Evolutionary conservation across 2,113 vertebrate species (phyloP), one percentile per base, ranked within the genome.

Genomic region (Myrmecophaga tridactyla): DNA sequence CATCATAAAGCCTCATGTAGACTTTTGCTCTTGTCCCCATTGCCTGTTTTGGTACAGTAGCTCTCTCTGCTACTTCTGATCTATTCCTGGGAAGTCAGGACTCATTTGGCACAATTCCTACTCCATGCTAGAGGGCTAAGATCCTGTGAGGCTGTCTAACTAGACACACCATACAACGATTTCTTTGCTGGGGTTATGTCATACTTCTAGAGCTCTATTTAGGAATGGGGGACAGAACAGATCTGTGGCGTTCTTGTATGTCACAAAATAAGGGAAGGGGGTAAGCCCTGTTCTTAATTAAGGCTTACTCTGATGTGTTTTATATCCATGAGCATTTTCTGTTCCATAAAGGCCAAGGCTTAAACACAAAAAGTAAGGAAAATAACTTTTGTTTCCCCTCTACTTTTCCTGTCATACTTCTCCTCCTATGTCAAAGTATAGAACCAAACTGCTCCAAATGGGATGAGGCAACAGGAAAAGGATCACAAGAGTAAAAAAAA

Each of bases 321-420:
- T 92, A 56, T n/a, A 20, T 85, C 10, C 15, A 25, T 14, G 25
- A 87, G 27, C 6, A 11, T 77, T 23, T 86, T 73, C 56, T 63
- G 29, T 41, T 89, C 41, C 4, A 20, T 36, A 84, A 83, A 39
- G 1, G 2, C 39, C 13, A 20, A 34, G 75, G 27, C 34, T 86
- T 94, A 90, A 90, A 53, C 4, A 77, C 12, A 63, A 69, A n/a
- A 86, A 56, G 27, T 62, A 80, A 89, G 8, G 72, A 97, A 90
- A 34, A 53, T 29, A 56, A 56, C 36, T 12, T 88, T 17, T 46
- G 7, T 51, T 11, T 41, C 2, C 4, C 69, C 4, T 13, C 12
- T 58, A 29, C 41, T 31, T 75, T 3, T 65, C 60, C 65, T 62
- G 43, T 65, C 43, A 41, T 17, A 67, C 69, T 78, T 41, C 36